Base-by-base conservation (phyloP, 1,140 invertebrate genomes). In the Cephus cinctus region DNA sequence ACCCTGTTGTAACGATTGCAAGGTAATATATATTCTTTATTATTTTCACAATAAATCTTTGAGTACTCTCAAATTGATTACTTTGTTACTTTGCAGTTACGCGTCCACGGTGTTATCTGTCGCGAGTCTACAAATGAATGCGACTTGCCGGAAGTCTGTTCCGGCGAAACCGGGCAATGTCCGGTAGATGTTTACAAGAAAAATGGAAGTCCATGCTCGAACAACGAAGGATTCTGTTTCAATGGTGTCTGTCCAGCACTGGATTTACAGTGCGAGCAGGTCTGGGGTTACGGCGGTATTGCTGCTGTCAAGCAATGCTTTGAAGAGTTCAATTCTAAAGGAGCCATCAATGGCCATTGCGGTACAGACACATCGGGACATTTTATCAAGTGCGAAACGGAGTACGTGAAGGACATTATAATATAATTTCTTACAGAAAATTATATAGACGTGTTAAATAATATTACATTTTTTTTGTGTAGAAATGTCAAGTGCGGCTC, bases 311-410 rank as follows among this genome's bases (percentile, higher is more conserved):
- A 83, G 32, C 83, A 93, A 55, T 98, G 94, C 76, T 98, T 89
- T 73, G 88, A 94, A 50, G 86, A 93, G 65, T 97, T 96, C 74
- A 98, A 98, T 73, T 88, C 90, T 0, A 92, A 95, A 63, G 95
- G 95, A 8, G 91, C 90, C 3, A 88, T 91, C 40, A 94, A 89
- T 58, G 95, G 94, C 1, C 93, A 98, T 71, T 98, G 94, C 75
- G 94, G 94, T 1, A 85, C 84, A 34, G 88, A 95, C 65, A 57
- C 70, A 11, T 81, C 81, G 52, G 91, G 90, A 18, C 85, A 88
- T 65, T 92, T 84, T 70, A 80, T 92, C 56, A 95, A 90, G 77
- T 96, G 92, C 76, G 88, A 89, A 36, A 76, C 83, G 54, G 87
- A 93, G 89, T 94, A 80, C 86, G 90, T 86, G 14, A 2, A 8